Conservation (phyloP, 2,888 invertebrate genomes). For the Atrina japonica region DNA sequence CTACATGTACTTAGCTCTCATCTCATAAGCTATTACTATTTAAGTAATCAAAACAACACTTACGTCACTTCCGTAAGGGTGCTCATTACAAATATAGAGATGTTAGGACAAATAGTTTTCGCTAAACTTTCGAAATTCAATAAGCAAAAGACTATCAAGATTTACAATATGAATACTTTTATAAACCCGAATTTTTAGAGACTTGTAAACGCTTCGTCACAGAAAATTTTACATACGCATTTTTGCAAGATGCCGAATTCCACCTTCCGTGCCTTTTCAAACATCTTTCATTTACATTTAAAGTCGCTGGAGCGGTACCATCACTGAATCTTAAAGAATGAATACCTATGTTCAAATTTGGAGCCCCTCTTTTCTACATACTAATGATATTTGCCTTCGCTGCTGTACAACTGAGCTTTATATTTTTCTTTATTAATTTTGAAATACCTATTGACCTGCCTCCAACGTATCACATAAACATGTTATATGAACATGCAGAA, state of each 20-base stretch:
- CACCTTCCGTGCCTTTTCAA: too few relatives aligned
- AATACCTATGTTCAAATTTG: slow-evolving; percentile 41
- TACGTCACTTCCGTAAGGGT: too few relatives aligned
- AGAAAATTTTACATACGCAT: slow-evolving; percentile 42
- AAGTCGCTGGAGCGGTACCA: slow-evolving; percentile 42
- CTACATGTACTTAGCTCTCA: too few relatives aligned
- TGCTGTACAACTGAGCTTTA: slow-evolving; percentile 48
- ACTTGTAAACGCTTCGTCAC: slow-evolving; percentile 35
- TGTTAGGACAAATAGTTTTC: too few relatives aligned
- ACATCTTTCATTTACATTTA: slow-evolving; percentile 40
- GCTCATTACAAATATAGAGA: too few relatives aligned
- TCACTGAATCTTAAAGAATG: slow-evolving; percentile 48
- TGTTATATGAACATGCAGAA: slow-evolving; percentile 45
- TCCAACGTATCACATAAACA: slow-evolving; percentile 42
- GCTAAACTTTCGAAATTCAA: too few relatives aligned
- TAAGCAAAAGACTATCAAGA: too few relatives aligned
- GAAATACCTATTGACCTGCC: slow-evolving; percentile 31
- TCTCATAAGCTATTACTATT: too few relatives aligned
- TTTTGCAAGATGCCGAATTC: slow-evolving; percentile 38
- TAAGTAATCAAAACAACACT: too few relatives aligned
- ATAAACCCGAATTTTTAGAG: slow-evolving; percentile 30
- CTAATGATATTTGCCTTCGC: slow-evolving; percentile 36
- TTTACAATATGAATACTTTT: neutral
- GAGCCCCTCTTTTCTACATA: slow-evolving; percentile 1
- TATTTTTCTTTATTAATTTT: slow-evolving; percentile 42